Evolutionary conservation across 2,797 vertebrate species (phyloP).

Genomic region (Synaphobranchus kaupii): DNA sequence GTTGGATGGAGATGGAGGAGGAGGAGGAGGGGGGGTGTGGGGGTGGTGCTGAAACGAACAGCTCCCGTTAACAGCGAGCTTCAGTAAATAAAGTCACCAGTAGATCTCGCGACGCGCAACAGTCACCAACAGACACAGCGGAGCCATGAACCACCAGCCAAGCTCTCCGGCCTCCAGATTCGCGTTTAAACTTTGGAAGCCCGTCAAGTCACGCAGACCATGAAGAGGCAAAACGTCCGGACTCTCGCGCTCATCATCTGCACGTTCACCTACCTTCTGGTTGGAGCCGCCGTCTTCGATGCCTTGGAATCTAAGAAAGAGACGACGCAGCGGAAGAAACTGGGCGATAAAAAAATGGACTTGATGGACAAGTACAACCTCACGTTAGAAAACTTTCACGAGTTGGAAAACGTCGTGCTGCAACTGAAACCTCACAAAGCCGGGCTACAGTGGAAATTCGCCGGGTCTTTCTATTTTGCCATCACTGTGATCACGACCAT

Average conservation of each 20-base stretch:
- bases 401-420: slow-evolving; percentile 85
- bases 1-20: background rate
- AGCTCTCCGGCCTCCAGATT: slow-evolving; percentile 77
- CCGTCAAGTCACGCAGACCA: slow-evolving; percentile 65
- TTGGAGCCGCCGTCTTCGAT: slow-evolving; percentile 91
- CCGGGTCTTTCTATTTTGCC: slow-evolving; percentile 94
- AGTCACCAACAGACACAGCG: slow-evolving; percentile 54
- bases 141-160: slow-evolving; percentile 82
- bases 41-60: slow-evolving; percentile 94
- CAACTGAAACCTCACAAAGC: slow-evolving; percentile 91
- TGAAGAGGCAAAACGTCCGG: slow-evolving; percentile 94
- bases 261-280: slow-evolving; percentile 91
- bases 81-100: slow-evolving; percentile 64
- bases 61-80: slow-evolving; percentile 68
- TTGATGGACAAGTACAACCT: slow-evolving; percentile 84
- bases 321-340: slow-evolving; percentile 68
- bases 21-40: slow-evolving; percentile 34
- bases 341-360: slow-evolving; percentile 70
- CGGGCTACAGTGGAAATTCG: slow-evolving; percentile 91
- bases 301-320: slow-evolving; percentile 84
- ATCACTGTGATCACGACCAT: slow-evolving; percentile 97
- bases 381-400: slow-evolving; percentile 71
- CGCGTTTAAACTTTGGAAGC: slow-evolving; percentile 48
- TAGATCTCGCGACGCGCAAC: slow-evolving; percentile 51
- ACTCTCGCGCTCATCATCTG: slow-evolving; percentile 89